phyloP scores from a whole-genome alignment of 2,888 invertebrate species.

The Cordylochernes scorpioides region DNA sequence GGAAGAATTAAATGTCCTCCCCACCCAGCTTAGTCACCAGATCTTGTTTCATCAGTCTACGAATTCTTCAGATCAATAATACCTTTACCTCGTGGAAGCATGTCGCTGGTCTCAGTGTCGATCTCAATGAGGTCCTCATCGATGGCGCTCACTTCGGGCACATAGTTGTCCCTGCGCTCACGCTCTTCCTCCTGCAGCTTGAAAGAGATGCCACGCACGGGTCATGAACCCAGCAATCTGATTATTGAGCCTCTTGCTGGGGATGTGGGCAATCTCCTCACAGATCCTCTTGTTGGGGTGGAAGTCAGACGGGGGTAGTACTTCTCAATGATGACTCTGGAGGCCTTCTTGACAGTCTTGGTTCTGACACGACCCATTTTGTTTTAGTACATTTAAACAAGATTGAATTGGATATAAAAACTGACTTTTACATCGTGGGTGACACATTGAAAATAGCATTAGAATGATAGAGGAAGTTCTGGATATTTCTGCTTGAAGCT shows the following conservation, averaged over 20 bases:
- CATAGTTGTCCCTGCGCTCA: slow-evolving; percentile 96
- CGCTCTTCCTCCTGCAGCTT: slow-evolving; percentile 98
- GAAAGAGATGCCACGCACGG: slow-evolving; percentile 95
- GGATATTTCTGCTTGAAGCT: too few relatives aligned
- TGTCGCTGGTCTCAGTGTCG: slow-evolving; percentile 92
- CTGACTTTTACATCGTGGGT: too few relatives aligned
- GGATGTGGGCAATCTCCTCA: slow-evolving; percentile 97
- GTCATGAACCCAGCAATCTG: slow-evolving; percentile 99
- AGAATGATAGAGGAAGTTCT: too few relatives aligned
- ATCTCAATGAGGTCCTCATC: slow-evolving; percentile 93
- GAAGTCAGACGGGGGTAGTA: slow-evolving; percentile 96
- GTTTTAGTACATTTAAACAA: too few relatives aligned
- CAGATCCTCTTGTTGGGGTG: slow-evolving; percentile 98
- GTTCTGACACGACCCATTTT: slow-evolving; percentile 99
- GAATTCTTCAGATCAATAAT: too few relatives aligned
- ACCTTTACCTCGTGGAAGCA: too few relatives aligned
- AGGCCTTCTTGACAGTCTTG: slow-evolving; percentile 97
- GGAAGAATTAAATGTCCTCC: too few relatives aligned
- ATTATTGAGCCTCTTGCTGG: slow-evolving; percentile 86
- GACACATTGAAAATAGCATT: too few relatives aligned
- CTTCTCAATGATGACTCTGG: slow-evolving; percentile 96
- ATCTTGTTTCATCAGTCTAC: too few relatives aligned
- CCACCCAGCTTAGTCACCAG: too few relatives aligned
- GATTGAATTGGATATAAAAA: too few relatives aligned
- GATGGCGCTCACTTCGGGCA: slow-evolving; percentile 44